Evolutionary conservation across 1,140 invertebrate species (phyloP).

Genomic region (Trichoplusia ni): DNA sequence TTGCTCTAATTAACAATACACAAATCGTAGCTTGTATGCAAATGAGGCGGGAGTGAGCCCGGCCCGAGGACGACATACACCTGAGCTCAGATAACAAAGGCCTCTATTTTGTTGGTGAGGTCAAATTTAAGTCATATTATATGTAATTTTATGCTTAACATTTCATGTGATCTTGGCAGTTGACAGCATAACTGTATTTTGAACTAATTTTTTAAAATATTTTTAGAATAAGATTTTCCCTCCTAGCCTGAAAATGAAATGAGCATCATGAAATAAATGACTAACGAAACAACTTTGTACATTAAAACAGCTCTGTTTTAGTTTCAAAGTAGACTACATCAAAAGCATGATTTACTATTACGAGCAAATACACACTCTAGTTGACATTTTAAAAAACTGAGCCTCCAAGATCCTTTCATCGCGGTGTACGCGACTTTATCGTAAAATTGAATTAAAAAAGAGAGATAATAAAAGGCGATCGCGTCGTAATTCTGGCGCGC

Average conservation of each 20-base stretch:
- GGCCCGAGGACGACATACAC: slow-evolving; percentile 37
- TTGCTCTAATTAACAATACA: slow-evolving; percentile 81
- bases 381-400: slow-evolving; percentile 10
- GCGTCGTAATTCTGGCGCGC: slow-evolving; percentile 77
- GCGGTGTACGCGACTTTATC: slow-evolving; percentile 61
- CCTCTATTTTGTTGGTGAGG: slow-evolving; percentile 43
- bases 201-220: too few relatives aligned
- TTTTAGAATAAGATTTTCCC: too few relatives aligned
- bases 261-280: too few relatives aligned
- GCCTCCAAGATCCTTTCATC: slow-evolving; percentile 46
- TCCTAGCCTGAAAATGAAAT: too few relatives aligned
- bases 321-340: too few relatives aligned
- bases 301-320: too few relatives aligned
- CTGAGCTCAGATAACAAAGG: slow-evolving; percentile 48
- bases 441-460: slow-evolving; percentile 80
- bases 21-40: slow-evolving; percentile 81
- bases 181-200: too few relatives aligned
- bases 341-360: too few relatives aligned
- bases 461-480: slow-evolving; percentile 74
- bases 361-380: too few relatives aligned
- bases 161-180: slow-evolving; percentile 7
- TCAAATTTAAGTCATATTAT: slow-evolving; percentile 40
- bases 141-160: slow-evolving; percentile 9
- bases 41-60: slow-evolving; percentile 63
- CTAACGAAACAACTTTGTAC: too few relatives aligned